Evolutionary conservation across 2,888 invertebrate genomes (phyloP).

Genomic region (Cephonodes hylas): DNA sequence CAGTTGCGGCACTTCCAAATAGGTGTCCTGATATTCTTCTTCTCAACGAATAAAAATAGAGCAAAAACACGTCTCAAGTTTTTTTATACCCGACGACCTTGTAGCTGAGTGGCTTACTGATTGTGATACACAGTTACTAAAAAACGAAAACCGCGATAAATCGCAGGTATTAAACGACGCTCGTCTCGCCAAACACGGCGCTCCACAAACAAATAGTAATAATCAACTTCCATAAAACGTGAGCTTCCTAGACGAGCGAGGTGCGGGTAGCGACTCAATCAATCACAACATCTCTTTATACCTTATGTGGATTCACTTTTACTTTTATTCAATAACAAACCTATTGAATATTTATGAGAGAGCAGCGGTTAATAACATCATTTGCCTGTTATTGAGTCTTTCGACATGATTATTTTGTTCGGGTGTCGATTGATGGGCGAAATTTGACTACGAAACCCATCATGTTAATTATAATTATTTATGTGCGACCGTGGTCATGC

Average conservation of each 20-base stretch:
- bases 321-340: conserved; percentile 71
- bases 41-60: conserved; percentile 73
- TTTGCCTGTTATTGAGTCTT: conserved; percentile 52
- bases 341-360: conserved; percentile 66
- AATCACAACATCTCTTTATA: conserved; percentile 54
- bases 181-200: conserved; percentile 28
- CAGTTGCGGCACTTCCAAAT: conserved; percentile 69
- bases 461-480: conserved; percentile 52
- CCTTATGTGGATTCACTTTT: conserved; percentile 66
- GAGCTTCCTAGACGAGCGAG: conserved; percentile 50
- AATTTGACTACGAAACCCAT: conserved; percentile 45
- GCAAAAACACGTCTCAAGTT: conserved; percentile 68
- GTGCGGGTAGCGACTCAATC: conserved; percentile 39
- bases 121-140: conserved; percentile 71
- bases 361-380: conserved; percentile 54
- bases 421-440: conserved; percentile 44
- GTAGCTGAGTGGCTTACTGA: conserved; percentile 70
- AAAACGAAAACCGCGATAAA: conserved; percentile 70
- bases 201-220: conserved; percentile 39
- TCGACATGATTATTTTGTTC: conserved; percentile 57
- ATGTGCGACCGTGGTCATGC: conserved; percentile 43
- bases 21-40: conserved; percentile 75
- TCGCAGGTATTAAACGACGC: conserved; percentile 58
- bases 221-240: conserved; percentile 48
- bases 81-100: conserved; percentile 74